Evolutionary conservation across 1,140 invertebrate genomes (phyloP).

Genomic region (Streblospio benedicti): DNA sequence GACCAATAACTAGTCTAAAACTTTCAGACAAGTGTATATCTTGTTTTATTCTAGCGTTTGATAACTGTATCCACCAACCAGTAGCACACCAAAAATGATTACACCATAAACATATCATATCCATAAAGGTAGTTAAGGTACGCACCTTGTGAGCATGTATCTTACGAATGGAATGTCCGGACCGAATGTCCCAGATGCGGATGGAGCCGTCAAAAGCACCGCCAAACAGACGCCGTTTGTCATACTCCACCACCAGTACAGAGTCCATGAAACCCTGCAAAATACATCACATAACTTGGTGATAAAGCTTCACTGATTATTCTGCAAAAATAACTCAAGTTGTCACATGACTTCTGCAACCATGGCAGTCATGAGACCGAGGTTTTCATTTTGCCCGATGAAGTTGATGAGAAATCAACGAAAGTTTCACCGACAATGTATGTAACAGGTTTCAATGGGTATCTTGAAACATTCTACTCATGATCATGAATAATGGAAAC

Average conservation of each 20-base stretch:
- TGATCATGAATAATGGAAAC: no score
- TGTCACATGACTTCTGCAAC: no score
- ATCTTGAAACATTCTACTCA: no score
- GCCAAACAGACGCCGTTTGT: constrained; percentile 33
- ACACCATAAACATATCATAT: background rate
- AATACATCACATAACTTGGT: background rate
- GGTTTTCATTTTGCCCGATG: background rate
- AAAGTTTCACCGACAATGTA: no score
- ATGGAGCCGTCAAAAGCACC: constrained; percentile 34
- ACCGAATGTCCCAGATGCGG: constrained; percentile 39
- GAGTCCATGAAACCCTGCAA: constrained; percentile 36
- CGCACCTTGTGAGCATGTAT: constrained; percentile 39
- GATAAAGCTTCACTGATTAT: background rate
- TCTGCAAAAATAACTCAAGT: no score
- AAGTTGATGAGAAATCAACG: no score
- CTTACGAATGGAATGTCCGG: constrained; percentile 38
- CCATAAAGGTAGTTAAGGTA: background rate
- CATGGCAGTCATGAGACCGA: background rate
- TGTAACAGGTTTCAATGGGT: no score
- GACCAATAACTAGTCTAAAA: no score
- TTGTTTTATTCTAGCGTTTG: background rate
- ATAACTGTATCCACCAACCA: background rate
- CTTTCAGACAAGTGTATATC: background rate
- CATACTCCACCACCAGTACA: constrained; percentile 33
- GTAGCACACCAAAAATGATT: background rate